Evolutionary conservation across 2,888 invertebrate species (phyloP).

Genomic region (Nysson spinosus): DNA sequence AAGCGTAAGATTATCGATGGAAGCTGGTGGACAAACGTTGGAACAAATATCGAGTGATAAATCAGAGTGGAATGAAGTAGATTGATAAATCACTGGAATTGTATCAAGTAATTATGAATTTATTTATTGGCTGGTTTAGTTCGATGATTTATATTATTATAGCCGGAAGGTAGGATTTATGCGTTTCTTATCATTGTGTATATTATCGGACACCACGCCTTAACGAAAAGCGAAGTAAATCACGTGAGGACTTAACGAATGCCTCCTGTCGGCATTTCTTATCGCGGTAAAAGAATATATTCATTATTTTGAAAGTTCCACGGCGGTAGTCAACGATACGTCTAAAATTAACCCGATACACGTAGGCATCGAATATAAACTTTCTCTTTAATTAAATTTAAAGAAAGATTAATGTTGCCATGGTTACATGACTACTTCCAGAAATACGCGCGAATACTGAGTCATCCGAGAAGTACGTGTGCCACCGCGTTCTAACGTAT

Average conservation of each 20-base stretch:
- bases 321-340: slow-evolving; percentile 17
- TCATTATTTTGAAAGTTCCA: slow-evolving; percentile 51
- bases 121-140: too few relatives aligned
- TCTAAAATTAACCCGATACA: slow-evolving; percentile 29
- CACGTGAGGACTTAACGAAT: slow-evolving; percentile 10
- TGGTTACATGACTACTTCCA: slow-evolving; percentile 17
- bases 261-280: not conserved
- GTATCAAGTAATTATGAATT: too few relatives aligned
- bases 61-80: too few relatives aligned
- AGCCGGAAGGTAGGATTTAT: too few relatives aligned
- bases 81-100: too few relatives aligned
- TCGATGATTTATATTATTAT: too few relatives aligned
- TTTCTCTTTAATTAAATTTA: slow-evolving; percentile 56
- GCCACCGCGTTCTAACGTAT: slow-evolving; percentile 1
- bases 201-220: not conserved
- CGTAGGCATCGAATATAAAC: slow-evolving; percentile 28
- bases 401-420: slow-evolving; percentile 50
- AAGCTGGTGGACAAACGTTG: too few relatives aligned
- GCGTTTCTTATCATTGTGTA: too few relatives aligned
- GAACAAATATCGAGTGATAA: too few relatives aligned
- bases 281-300: too few relatives aligned
- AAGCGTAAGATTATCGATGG: too few relatives aligned
- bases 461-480: slow-evolving; percentile 9
- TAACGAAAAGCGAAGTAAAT: slow-evolving; percentile 12
- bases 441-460: slow-evolving; percentile 6